Percentiles rank a stretch among this genome's conserved stretches.
These are phyloP conservation scores for Caenorhabditis brenneri DNA, from an alignment of 1,140 invertebrate species.

Conservation along the genomic window DNA sequence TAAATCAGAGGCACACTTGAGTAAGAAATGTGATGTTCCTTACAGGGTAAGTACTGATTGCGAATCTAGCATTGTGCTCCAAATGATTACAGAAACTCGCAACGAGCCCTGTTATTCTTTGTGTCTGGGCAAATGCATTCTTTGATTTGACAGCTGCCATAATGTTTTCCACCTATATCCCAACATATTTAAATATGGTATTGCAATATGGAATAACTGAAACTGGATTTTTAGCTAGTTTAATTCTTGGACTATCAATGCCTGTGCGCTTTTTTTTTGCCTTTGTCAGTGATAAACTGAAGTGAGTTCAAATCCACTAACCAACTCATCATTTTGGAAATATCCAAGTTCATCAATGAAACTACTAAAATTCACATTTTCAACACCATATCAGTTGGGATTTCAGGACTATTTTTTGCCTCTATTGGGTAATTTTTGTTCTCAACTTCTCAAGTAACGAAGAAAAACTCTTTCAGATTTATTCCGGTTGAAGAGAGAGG, in stretches of 20 bases:
- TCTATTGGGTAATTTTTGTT: constrained; percentile 23
- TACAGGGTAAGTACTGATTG: not conserved
- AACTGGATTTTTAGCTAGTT: not conserved
- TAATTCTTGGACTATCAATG: not conserved
- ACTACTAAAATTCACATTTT: constrained; percentile 29
- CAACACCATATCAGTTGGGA: constrained; percentile 30
- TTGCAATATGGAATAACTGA: not conserved
- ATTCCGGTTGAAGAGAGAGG: not conserved
- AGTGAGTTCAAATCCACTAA: not conserved
- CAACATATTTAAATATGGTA: constrained; percentile 26
- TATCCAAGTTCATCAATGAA: constrained; percentile 20
- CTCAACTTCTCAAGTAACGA: not conserved
- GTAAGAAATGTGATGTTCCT: constrained; percentile 9
- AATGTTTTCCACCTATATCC: constrained; percentile 33
- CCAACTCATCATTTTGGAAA: no score
- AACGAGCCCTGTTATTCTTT: constrained; percentile 27
- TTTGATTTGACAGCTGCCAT: constrained; percentile 34
- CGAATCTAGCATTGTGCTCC: no score
- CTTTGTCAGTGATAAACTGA: constrained; percentile 33
- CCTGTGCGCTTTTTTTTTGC: constrained; percentile 19
- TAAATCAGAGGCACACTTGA: constrained; percentile 30
- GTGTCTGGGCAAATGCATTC: constrained; percentile 43
- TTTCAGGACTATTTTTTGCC: not conserved
- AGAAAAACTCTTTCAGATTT: not conserved
- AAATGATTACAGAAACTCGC: constrained; percentile 1